These are phyloP conservation scores for Drosophila orosa DNA, from an alignment of 1,140 invertebrate species.

Conservation along the genomic window DNA sequence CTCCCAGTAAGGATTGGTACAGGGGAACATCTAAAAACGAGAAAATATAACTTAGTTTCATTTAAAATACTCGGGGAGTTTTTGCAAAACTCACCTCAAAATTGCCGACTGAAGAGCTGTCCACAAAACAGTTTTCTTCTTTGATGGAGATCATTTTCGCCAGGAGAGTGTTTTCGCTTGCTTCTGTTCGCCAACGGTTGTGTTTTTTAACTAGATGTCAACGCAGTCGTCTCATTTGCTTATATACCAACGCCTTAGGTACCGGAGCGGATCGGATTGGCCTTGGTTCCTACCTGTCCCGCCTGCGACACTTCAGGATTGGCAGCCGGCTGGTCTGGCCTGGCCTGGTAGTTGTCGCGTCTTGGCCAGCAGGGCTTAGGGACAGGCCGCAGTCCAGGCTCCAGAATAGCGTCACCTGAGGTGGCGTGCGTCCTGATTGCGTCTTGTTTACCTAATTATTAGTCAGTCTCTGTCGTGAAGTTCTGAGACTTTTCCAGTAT, in stretches of 20 bases:
- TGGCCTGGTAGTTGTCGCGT: slow-evolving; percentile 21
- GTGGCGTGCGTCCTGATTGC: slow-evolving; percentile 65
- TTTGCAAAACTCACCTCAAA: slow-evolving; percentile 21
- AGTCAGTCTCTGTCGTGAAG: neutral
- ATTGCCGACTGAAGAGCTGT: slow-evolving; percentile 3
- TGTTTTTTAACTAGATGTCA: slow-evolving; percentile 67
- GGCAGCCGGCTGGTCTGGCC: slow-evolving; percentile 42
- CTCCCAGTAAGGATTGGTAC: slow-evolving; percentile 1
- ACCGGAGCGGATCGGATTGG: slow-evolving; percentile 39
- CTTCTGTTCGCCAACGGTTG: slow-evolving; percentile 44
- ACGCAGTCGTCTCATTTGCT: slow-evolving; percentile 38
- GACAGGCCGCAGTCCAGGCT: slow-evolving; percentile 6
- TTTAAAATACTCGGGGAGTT: too few relatives aligned
- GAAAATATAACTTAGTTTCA: neutral
- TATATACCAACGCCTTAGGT: slow-evolving; percentile 62
- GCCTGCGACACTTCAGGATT: slow-evolving; percentile 17
- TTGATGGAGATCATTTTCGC: slow-evolving; percentile 47
- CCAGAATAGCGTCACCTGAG: slow-evolving; percentile 2
- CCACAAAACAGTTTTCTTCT: slow-evolving; percentile 22
- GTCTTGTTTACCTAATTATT: slow-evolving; percentile 44
- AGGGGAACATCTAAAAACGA: slow-evolving; percentile 14
- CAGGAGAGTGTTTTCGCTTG: slow-evolving; percentile 1
- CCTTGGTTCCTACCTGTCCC: slow-evolving; percentile 46
- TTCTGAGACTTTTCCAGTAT: neutral
- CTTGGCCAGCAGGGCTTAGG: slow-evolving; percentile 23